Evolutionary conservation across 2,797 vertebrate species (phyloP), one percentile per base, ranked within the genome.

Genomic region (Glyptemys insculpta): DNA sequence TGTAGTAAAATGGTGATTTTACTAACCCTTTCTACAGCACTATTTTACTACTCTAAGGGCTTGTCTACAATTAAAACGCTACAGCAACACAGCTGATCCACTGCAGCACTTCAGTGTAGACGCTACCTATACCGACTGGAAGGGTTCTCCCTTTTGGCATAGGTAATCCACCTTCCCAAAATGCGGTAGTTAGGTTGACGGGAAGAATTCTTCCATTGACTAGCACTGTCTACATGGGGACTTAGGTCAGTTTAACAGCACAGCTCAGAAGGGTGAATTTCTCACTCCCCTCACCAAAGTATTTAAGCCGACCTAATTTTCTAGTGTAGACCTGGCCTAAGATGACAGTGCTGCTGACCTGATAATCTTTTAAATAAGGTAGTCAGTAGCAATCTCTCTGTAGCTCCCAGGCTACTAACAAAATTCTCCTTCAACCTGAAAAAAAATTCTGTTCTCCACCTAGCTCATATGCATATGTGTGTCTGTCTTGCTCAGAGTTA

Each of bases 21-120:
- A 72, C 21, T 78, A 72, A 23, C 37, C 1, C 41, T 74, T 79
- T 37, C 31, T 1, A 0, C 37, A 31, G 3, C 8, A 0, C 47
- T 19, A 4, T n/a, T 37, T 68, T 37, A 0, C 47, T 29, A 41
- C 21, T 41, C 37, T 37, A 41, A 72, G 68, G 68, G n/a, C 9
- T 72, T 41, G 10, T 41, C 68, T 41, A 5, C 19, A 23, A 3
- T 72, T 72, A 72, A 72, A 72, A 72, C 5, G 8, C 37, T 72
- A 41, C 37, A 12, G n/a, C 11, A 23, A 37, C 37, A 41, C 21
- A 72, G 68, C 19, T 41, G 59, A 34, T 14, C 56, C 56, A 29
- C 56, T 57, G 62, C 34, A 65, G 62, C 16, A n/a, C 34, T 37
- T n/a, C 34, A 29, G 16, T n/a, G 62, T 68, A 37, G 18, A 68